Base-by-base conservation (phyloP, 1,140 invertebrate species). In the Papilio polytes region DNA sequence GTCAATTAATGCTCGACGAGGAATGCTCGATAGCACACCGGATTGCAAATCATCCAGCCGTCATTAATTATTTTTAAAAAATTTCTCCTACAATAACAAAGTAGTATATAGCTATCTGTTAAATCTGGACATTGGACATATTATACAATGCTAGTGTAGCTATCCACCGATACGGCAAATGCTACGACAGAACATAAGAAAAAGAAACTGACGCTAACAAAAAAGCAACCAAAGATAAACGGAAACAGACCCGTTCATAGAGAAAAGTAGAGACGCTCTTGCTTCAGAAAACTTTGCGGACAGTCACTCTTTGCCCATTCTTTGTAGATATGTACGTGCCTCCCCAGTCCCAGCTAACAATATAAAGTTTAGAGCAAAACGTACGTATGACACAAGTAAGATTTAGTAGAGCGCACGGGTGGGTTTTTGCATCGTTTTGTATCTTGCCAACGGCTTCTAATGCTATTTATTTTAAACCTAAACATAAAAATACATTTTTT, bases 191-290 rank as follows among this genome's bases (percentile, higher is more conserved):
- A 92, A 90, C 89, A 91, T 91, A 86, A 90, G 89, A 90, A 91
- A 90, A 91, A 88, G 86, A 86, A 90, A 90, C 86, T 86, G 85
- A 88, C 84, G 86, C 85, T 85, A 87, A 87, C 89, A 91, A 87
- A 92, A 41, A 92, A 91, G 87, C 83, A 87, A 89, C 87, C 85
- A 88, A 91, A 93, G 89, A 92, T 93, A 94, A 94, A 90, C 91
- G 89, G 92, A 93, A 93, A 90, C 88, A 90, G 89, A 91, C 89
- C 88, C 90, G 90, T 88, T 90, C 91, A 90, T 90, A 91, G 89
- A 93, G 92, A 91, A 92, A 92, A 90, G 86, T 92, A 90, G 84
- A 86, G 86, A 90, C 90, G 89, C 81, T 89, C 85, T 86, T 88
- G 86, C 87, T 88, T 90, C 88, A 90, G 87, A 90, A 93, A 94